phyloP scores from a whole-genome alignment of 2,888 invertebrate species.

The Onthophagus sagittarius region DNA sequence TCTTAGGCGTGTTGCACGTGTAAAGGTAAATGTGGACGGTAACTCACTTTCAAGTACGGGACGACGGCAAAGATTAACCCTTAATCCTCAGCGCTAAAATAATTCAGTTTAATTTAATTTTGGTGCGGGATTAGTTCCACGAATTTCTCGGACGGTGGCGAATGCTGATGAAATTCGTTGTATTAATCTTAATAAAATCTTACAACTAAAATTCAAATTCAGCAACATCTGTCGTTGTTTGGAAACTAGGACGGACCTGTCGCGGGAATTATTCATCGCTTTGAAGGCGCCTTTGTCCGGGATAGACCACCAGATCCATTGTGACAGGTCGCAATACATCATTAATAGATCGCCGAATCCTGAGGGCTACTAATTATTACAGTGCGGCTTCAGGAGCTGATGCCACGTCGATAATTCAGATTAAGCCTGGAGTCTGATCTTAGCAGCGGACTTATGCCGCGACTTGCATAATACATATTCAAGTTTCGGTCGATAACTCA shows the following conservation, averaged over 20 bases:
- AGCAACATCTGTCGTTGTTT: neutral
- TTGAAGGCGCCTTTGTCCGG: neutral
- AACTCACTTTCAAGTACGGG: neutral
- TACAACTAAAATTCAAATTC: neutral
- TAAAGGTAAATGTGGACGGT: neutral
- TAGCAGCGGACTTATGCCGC: neutral
- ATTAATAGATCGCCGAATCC: neutral
- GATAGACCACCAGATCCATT: neutral
- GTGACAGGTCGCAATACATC: neutral
- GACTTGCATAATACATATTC: neutral
- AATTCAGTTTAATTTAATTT: neutral
- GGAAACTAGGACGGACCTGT: neutral
- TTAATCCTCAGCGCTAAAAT: neutral
- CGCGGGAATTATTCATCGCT: neutral
- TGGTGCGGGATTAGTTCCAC: neutral
- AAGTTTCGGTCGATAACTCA: neutral
- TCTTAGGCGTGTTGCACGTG: neutral
- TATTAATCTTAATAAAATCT: neutral
- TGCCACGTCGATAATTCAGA: neutral
- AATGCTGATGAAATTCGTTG: neutral
- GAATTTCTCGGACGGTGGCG: neutral
- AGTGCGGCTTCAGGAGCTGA: neutral
- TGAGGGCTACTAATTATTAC: neutral
- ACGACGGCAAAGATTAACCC: neutral
- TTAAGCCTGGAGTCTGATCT: neutral